A percentile compares a stretch with the other conserved stretches of the same genome.
These are phyloP conservation scores for Chaenogobius annularis DNA, from an alignment of 2,113 vertebrate species.

Conservation along the genomic window DNA sequence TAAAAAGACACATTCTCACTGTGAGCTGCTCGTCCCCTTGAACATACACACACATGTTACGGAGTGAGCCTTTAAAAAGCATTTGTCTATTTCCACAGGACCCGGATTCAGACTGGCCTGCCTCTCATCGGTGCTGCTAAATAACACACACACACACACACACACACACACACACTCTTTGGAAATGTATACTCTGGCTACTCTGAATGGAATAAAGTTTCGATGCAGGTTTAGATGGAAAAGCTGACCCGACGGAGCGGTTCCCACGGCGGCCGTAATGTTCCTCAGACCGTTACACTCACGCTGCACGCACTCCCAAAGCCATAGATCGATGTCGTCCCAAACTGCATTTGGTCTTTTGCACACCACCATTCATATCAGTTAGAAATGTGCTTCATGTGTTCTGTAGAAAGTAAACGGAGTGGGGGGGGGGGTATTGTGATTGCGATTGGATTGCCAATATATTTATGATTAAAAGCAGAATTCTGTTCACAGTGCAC, in stretches of 20 bases:
- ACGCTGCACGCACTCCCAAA: not conserved
- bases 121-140: slow-evolving; percentile 51
- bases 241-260: slow-evolving; percentile 55
- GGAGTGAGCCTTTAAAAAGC: too few relatives aligned
- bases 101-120: slow-evolving; percentile 45
- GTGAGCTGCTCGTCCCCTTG: too few relatives aligned
- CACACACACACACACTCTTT: slow-evolving; percentile 18
- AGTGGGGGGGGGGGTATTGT: too few relatives aligned
- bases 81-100: slow-evolving; percentile 40
- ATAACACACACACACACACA: slow-evolving; percentile 19
- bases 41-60: too few relatives aligned
- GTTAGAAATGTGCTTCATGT: not conserved
- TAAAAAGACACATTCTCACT: too few relatives aligned
- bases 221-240: slow-evolving; percentile 69
- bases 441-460: too few relatives aligned
- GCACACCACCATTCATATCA: slow-evolving; percentile 33
- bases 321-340: too few relatives aligned
- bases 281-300: slow-evolving; percentile 36
- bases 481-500: too few relatives aligned
- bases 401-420: too few relatives aligned
- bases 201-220: slow-evolving; percentile 40
- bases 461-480: too few relatives aligned
- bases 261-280: slow-evolving; percentile 54
- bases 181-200: slow-evolving; percentile 61
- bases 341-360: slow-evolving; percentile 3